These are phyloP conservation scores for Cairina moschata DNA, from an alignment of 2,113 vertebrate species.

Conservation along the genomic window DNA sequence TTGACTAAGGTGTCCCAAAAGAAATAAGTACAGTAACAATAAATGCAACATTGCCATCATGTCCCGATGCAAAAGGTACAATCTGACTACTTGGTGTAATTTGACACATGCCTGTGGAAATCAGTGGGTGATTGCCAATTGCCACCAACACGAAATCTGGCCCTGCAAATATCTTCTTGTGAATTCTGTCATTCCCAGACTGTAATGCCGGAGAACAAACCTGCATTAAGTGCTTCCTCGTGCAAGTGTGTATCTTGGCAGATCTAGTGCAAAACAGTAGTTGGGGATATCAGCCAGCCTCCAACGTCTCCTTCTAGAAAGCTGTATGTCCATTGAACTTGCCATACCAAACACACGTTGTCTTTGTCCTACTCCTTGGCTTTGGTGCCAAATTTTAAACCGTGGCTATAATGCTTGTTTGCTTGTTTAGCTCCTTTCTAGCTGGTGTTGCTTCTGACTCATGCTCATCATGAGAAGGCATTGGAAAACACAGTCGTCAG, in stretches of 20 bases:
- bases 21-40: neutral
- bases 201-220: neutral
- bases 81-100: neutral
- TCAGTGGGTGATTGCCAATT: neutral
- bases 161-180: neutral
- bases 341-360: neutral
- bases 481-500: neutral
- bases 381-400: neutral
- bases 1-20: neutral
- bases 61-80: neutral
- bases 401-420: neutral
- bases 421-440: neutral
- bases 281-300: neutral
- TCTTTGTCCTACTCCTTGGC: neutral
- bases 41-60: neutral
- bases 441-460: neutral
- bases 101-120: neutral
- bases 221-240: neutral
- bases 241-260: neutral
- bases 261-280: neutral
- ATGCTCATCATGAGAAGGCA: rapidly evolving
- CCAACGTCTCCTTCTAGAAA: neutral
- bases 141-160: neutral
- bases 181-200: neutral
- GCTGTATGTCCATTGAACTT: neutral